These are phyloP conservation scores for Sternarchorhynchus goeldii DNA, from an alignment of 2,797 vertebrate genomes.

Conservation along the genomic window DNA sequence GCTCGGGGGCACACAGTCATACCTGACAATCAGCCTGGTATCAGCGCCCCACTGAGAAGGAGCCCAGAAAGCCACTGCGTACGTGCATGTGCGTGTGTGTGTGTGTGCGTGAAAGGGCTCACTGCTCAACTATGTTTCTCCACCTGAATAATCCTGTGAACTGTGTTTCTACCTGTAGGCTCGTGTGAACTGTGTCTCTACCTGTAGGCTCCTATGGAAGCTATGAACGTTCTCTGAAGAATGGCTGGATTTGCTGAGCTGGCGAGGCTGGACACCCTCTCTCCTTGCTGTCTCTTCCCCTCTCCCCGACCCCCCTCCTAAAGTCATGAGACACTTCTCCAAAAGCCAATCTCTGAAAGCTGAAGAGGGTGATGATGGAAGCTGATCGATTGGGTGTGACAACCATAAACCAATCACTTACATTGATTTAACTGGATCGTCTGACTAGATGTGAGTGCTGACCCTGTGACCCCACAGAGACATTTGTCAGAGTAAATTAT, in stretches of 20 bases:
- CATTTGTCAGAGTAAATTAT: not conserved
- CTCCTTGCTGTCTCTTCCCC: not conserved
- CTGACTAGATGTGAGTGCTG: constrained; percentile 53
- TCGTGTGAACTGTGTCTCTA: no score
- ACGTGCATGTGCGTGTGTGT: no score
- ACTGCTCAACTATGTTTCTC: constrained; percentile 56
- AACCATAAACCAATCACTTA: constrained; percentile 71
- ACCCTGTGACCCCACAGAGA: constrained; percentile 48
- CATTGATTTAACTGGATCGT: constrained; percentile 71
- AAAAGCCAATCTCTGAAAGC: constrained; percentile 35
- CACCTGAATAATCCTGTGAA: constrained; percentile 26
- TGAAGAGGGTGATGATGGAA: constrained; percentile 50
- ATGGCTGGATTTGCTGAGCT: no score
- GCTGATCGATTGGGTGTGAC: constrained; percentile 73
- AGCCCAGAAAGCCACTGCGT: no score
- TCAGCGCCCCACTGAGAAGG: no score
- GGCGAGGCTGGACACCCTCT: no score
- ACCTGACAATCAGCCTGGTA: constrained; percentile 18
- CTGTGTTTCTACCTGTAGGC: no score
- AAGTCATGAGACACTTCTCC: constrained; percentile 6
- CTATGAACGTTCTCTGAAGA: no score
- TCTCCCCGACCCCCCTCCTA: no score
- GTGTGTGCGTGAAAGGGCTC: constrained; percentile 4
- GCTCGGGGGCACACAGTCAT: constrained; percentile 53
- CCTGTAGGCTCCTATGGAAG: no score